Evolutionary conservation across 37 sponge, comb jelly and placozoan species (phyloP), one percentile per base, ranked within the genome.

Genomic region (Chondrilla cf. caribensis): DNA sequence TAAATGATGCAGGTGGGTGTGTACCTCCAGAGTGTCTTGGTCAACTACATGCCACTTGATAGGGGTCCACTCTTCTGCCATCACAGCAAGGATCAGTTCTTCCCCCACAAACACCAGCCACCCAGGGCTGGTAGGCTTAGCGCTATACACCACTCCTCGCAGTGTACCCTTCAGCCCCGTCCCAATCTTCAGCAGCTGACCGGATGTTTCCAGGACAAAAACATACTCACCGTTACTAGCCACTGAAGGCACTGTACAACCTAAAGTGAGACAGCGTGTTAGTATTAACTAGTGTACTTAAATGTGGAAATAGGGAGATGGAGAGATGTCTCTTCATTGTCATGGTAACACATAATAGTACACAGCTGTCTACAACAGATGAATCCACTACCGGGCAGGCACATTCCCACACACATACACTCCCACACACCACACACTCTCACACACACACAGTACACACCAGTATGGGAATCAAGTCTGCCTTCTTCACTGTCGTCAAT

Each of bases 161-260:
- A 82, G 70, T 18, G 72, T 87, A 7, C 84, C 88, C 3, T 47
- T 65, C 58, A 62, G 35, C 5, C 88, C 88, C 33, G 84, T 83
- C 25, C 88, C 88, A 28, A 87, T 55, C 78, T 83, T 75, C 21
- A 78, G 79, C 22, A 87, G 77, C 31, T 79, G 79, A 11, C 88
- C 88, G 1, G 44, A 6, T 2, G 76, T 31, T n/a, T 31, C 14
- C 25, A 73, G 76, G 28, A 91, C 75, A 64, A 89, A 93, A 0
- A 93, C 73, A 76, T 77, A 91, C 80, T 71, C 59, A 2, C 97
- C 97, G 86, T 91, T 88, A 81, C 60, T 81, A 17, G 86, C 84
- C 28, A 94, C 87, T n/a, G 92, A 90, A 14, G 81, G 82, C 24
- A 40, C 24, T 19, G 44, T 24, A 15, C 44, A 42, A 25, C 76